Percentiles rank a stretch among this genome's conserved stretches.
phyloP scores from a whole-genome alignment of 2,113 vertebrate genomes.

The Mobula birostris region DNA sequence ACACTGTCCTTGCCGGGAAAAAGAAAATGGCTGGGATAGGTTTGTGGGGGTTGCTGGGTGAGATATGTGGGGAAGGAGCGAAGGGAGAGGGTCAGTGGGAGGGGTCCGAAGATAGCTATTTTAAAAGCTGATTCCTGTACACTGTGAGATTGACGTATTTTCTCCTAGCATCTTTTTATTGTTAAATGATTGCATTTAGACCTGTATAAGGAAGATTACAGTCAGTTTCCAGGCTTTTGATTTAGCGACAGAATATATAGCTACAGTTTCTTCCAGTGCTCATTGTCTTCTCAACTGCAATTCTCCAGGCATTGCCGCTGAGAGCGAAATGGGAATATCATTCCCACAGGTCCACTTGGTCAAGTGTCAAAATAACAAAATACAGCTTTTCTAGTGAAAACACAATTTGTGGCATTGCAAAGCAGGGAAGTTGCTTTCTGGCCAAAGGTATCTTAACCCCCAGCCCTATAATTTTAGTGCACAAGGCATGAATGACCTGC shows the following conservation, averaged over 20 bases:
- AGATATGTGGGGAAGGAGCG: background rate
- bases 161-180: background rate
- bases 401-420: background rate
- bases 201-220: background rate
- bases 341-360: slow-evolving; percentile 7
- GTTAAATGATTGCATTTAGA: background rate
- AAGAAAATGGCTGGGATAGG: no score
- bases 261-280: background rate
- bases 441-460: slow-evolving; percentile 17
- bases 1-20: background rate
- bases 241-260: background rate
- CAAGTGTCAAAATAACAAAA: background rate
- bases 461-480: slow-evolving; percentile 4
- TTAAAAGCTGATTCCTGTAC: background rate
- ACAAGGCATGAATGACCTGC: slow-evolving; percentile 25
- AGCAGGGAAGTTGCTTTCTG: background rate
- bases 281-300: background rate
- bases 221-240: background rate
- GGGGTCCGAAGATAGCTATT: background rate
- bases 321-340: slow-evolving; percentile 1
- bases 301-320: background rate
- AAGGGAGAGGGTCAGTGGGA: background rate
- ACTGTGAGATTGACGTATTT: background rate
- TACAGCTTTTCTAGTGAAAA: background rate
- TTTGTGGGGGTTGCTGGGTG: background rate